Percentiles rank a stretch among this genome's conserved stretches.
Evolutionary conservation across 2,113 vertebrate species (phyloP).

Genomic region (Montifringilla adamsi): DNA sequence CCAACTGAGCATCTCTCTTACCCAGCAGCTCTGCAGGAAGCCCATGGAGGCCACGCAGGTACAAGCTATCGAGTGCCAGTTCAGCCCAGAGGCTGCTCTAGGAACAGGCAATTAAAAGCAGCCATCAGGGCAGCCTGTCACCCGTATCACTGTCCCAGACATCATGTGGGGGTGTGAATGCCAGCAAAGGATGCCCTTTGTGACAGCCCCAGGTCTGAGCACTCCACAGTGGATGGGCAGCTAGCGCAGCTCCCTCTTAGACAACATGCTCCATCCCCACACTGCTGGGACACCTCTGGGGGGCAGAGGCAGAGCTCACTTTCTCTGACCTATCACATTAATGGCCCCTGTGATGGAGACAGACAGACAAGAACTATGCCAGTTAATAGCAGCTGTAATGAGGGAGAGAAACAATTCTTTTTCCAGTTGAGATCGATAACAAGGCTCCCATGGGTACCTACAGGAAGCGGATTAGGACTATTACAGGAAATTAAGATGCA

Average conservation of each 20-base stretch:
- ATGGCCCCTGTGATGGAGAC: not conserved
- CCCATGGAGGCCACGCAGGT: accelerated
- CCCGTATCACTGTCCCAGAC: not conserved
- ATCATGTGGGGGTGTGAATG: accelerated
- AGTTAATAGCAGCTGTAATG: conserved; percentile 28
- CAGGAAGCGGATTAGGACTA: not conserved
- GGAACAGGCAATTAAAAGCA: conserved; percentile 9
- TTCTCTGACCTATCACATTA: not conserved
- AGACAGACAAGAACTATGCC: not conserved
- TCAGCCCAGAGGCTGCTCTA: not conserved
- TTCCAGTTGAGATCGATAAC: conserved; percentile 45
- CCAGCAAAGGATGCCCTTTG: not conserved
- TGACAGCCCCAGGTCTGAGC: not conserved
- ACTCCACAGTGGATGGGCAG: not conserved
- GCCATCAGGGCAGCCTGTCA: not conserved
- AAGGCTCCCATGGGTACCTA: conserved; percentile 19
- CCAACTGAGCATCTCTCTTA: not conserved
- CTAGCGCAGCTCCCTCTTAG: not conserved
- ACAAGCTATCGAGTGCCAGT: accelerated
- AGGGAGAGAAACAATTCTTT: conserved; percentile 14
- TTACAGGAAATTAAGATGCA: conserved; percentile 40
- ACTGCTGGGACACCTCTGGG: not conserved
- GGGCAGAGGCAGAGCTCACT: not conserved
- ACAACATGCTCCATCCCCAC: accelerated
- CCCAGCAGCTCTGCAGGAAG: not conserved